phyloP scores from a whole-genome alignment of 2,888 invertebrate genomes.

The Tachina grossa region DNA sequence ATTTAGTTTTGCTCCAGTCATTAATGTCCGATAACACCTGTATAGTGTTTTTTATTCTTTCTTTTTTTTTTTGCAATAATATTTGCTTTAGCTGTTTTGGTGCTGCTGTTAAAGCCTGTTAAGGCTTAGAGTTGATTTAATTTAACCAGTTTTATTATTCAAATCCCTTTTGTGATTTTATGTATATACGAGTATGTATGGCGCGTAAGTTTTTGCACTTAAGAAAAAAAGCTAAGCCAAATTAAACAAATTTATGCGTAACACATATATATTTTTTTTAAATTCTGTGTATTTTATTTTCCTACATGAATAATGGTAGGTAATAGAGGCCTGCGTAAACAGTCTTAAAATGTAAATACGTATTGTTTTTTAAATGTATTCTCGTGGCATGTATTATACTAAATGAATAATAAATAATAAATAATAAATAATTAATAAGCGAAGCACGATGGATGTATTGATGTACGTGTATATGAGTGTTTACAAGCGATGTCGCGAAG shows the following conservation, averaged over 20 bases:
- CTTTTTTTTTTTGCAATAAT: neutral
- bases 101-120: slow-evolving; percentile 6
- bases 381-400: no score
- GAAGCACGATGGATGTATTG: no score
- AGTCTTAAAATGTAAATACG: no score
- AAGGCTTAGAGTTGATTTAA: slow-evolving; percentile 27
- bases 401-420: no score
- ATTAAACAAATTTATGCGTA: slow-evolving; percentile 57
- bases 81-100: neutral
- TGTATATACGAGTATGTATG: slow-evolving; percentile 5
- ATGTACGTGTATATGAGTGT: no score
- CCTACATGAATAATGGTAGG: no score
- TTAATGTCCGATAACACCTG: slow-evolving; percentile 69
- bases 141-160: slow-evolving; percentile 11
- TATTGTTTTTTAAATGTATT: no score
- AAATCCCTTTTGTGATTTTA: slow-evolving; percentile 40
- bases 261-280: slow-evolving; percentile 39
- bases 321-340: no score
- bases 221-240: slow-evolving; percentile 29
- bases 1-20: slow-evolving; percentile 70
- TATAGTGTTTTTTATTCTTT: slow-evolving; percentile 18
- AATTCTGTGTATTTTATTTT: neutral
- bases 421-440: no score
- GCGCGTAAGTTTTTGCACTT: slow-evolving; percentile 63
- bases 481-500: no score